Evolutionary conservation across 2,888 invertebrate genomes (phyloP).

Genomic region (Oscheius sp.): DNA sequence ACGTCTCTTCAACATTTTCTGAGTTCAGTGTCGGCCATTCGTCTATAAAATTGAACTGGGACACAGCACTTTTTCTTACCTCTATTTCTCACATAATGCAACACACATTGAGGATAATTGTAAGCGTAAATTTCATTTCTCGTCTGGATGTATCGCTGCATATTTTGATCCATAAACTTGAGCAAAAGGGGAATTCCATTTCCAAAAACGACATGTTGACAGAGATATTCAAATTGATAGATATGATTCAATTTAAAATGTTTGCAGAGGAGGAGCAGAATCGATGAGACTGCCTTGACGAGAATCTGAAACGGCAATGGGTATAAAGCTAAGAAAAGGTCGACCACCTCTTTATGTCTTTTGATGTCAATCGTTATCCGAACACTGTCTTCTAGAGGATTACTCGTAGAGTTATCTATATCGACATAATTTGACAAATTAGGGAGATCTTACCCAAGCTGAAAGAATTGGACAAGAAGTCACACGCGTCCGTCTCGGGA

Average conservation of each 20-base stretch:
- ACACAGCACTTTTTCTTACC: slow-evolving; percentile 35
- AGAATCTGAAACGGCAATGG: slow-evolving; percentile 83
- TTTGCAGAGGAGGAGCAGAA: slow-evolving; percentile 89
- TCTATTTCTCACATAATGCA: slow-evolving; percentile 68
- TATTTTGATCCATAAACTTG: slow-evolving; percentile 88
- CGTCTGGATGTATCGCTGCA: slow-evolving; percentile 80
- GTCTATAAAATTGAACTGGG: slow-evolving; percentile 50
- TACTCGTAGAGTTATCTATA: slow-evolving; percentile 54
- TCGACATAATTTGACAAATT: not conserved
- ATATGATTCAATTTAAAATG: slow-evolving; percentile 97
- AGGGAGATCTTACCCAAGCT: slow-evolving; percentile 54
- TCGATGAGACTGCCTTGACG: slow-evolving; percentile 92
- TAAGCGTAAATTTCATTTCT: slow-evolving; percentile 80
- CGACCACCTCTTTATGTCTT: slow-evolving; percentile 83
- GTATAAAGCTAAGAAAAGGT: not conserved
- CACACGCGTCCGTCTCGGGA: slow-evolving; percentile 70
- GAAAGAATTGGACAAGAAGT: slow-evolving; percentile 71
- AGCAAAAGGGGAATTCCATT: slow-evolving; percentile 97
- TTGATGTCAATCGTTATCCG: slow-evolving; percentile 92
- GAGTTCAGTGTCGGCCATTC: slow-evolving; percentile 69
- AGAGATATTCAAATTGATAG: slow-evolving; percentile 98
- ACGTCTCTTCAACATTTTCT: slow-evolving; percentile 65
- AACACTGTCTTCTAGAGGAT: slow-evolving; percentile 67
- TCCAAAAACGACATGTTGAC: slow-evolving; percentile 92
- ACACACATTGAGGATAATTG: slow-evolving; percentile 68